Evolutionary conservation across 2,888 invertebrate species (phyloP), one percentile per base, ranked within the genome.

Genomic region (Drosophila subquinaria): DNA sequence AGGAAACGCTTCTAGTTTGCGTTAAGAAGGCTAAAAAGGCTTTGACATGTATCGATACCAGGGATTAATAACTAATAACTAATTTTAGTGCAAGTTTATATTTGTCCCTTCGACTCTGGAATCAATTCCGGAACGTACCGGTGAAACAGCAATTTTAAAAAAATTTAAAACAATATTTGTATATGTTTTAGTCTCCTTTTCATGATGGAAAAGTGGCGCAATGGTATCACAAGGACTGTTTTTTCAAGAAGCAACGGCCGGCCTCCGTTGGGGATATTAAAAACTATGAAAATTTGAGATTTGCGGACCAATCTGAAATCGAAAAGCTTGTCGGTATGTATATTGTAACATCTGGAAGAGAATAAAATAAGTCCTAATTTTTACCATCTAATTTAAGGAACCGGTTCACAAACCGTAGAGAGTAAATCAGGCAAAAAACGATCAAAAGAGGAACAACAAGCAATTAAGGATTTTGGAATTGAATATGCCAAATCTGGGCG

Each of bases 191-290:
- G 97, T 97, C 97, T 13, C 95, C 97, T 0, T 95, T 96, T 90
- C 96, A 96, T 93, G 98, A 98, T 95, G 97, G 97, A 0, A 97
- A 96, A 92, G 94, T 95, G 81, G 95, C 97, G 0, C 95, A 96
- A 85, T 99, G 98, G 98, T 97, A 96, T 90, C 98, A 99, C 93
- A 94, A 95, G 69, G 93, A 94, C 1, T 99, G 99, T 91, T 98
- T 99, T 92, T 98, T 98, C 90, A 93, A 93, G 17, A 96, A 97
- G 90, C 96, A 97, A 81, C 94, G 96, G 2, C 97, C 97, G 0
- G 94, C 94, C 65, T 94, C 95, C 27, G 94, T 94, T 0, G 95
- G 95, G 35, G 98, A 98, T 72, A 96, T 99, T 83, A 96, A 94
- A 13, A 95, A 97, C 89, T 97, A 95, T 90, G 96, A 96, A 90